phyloP scores from a whole-genome alignment of 2,888 invertebrate genomes.

The Cyclophora albipunctata region DNA sequence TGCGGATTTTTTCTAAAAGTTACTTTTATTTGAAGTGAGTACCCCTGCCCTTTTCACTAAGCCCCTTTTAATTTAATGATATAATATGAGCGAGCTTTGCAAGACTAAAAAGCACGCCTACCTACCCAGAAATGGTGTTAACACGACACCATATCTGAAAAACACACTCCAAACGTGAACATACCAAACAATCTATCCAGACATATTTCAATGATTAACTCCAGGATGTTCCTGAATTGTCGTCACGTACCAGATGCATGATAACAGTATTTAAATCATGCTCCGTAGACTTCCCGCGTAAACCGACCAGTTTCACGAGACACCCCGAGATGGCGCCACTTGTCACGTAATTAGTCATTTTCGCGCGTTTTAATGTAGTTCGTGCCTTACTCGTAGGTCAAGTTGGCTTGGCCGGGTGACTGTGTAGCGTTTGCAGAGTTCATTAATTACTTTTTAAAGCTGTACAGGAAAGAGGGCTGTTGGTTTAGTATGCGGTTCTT shows the following conservation, averaged over 20 bases:
- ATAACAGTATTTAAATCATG: conserved; percentile 69
- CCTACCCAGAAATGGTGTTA: no score
- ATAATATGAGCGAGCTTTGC: no score
- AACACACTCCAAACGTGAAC: no score
- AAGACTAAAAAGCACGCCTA: no score
- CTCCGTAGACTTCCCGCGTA: conserved; percentile 20
- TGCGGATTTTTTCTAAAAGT: no score
- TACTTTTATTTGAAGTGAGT: no score
- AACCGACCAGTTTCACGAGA: conserved; percentile 12
- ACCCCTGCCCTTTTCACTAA: no score
- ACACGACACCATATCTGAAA: no score
- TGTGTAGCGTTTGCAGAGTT: conserved; percentile 31
- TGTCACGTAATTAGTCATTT: conserved; percentile 3
- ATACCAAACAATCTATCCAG: neutral
- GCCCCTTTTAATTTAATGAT: no score
- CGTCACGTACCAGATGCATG: conserved; percentile 60
- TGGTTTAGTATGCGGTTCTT: conserved; percentile 8
- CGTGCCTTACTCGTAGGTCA: conserved; percentile 21
- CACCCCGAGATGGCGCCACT: conserved; percentile 10
- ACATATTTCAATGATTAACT: conserved; percentile 19
- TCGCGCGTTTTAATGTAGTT: conserved; percentile 3
- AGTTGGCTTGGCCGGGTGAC: conserved; percentile 29
- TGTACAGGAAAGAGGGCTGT: conserved; percentile 13
- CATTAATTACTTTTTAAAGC: conserved; percentile 19
- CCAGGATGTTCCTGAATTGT: conserved; percentile 35